phyloP scores from a whole-genome alignment of 1,140 invertebrate genomes.

The Hylaeus anthracinus region DNA sequence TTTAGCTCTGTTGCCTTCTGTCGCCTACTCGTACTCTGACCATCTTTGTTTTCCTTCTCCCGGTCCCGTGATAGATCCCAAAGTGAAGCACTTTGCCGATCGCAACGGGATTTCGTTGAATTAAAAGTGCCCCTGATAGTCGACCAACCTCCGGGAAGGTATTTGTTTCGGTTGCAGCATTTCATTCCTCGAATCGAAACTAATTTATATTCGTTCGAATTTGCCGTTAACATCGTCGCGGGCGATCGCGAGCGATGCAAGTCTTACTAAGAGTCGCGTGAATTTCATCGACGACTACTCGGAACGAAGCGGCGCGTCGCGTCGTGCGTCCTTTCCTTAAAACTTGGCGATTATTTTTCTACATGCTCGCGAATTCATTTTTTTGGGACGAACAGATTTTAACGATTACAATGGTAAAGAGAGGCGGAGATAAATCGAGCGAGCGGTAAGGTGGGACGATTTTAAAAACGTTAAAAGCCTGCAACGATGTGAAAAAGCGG shows the following conservation, averaged over 20 bases:
- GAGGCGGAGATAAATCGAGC: not conserved
- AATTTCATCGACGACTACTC: not conserved
- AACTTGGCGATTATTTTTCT: too few relatives aligned
- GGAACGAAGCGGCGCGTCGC: too few relatives aligned
- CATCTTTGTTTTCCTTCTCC: not conserved
- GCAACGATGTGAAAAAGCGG: not conserved
- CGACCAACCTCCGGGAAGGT: conserved; percentile 24
- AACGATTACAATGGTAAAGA: not conserved
- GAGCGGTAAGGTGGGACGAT: not conserved
- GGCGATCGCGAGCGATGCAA: not conserved
- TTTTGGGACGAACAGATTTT: too few relatives aligned
- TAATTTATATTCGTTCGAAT: conserved; percentile 34
- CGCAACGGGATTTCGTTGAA: conserved; percentile 49
- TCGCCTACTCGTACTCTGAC: not conserved
- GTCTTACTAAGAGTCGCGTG: not conserved
- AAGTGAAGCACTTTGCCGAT: conserved; percentile 42
- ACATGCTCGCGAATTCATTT: too few relatives aligned
- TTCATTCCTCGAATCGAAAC: conserved; percentile 21
- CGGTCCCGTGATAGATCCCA: conserved; percentile 34
- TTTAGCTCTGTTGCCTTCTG: conserved; percentile 24
- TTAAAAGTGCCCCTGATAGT: conserved; percentile 50
- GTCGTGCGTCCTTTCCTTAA: too few relatives aligned
- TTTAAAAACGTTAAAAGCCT: conserved; percentile 47
- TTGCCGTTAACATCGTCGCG: not conserved
- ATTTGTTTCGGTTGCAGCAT: not conserved